Evolutionary conservation across 1,140 invertebrate genomes (phyloP).

Genomic region (Drosophila micromelanica): DNA sequence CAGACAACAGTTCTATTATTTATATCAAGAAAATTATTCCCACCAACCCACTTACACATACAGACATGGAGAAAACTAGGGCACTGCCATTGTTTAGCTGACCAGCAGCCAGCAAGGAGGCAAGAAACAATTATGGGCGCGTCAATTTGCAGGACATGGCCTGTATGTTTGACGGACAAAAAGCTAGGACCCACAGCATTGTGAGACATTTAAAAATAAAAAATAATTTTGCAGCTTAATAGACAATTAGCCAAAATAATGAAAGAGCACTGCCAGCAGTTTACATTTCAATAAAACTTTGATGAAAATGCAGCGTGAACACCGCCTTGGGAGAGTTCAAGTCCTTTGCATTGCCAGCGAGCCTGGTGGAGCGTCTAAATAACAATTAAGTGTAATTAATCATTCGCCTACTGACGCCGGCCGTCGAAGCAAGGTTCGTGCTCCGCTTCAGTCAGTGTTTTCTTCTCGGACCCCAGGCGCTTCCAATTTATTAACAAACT

Average conservation of each 20-base stretch:
- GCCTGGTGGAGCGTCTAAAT: slow-evolving; percentile 64
- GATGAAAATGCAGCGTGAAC: slow-evolving; percentile 45
- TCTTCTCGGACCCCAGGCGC: slow-evolving; percentile 2
- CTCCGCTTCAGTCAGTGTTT: slow-evolving; percentile 7
- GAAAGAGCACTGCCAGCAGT: slow-evolving; percentile 26
- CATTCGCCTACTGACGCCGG: slow-evolving; percentile 33
- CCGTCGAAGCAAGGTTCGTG: not conserved
- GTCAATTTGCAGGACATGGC: slow-evolving; percentile 22
- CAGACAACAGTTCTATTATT: slow-evolving; percentile 57
- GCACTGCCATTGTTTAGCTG: slow-evolving; percentile 37
- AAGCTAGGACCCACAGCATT: not conserved
- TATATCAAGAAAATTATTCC: slow-evolving; percentile 50
- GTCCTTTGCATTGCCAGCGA: not conserved
- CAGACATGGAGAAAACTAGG: slow-evolving; percentile 2
- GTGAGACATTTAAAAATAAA: slow-evolving; percentile 59
- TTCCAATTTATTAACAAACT: slow-evolving; percentile 43
- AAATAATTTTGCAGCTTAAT: slow-evolving; percentile 63
- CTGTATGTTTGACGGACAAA: not conserved
- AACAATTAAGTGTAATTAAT: slow-evolving; percentile 82
- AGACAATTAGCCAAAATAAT: slow-evolving; percentile 69
- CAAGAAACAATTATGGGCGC: slow-evolving; percentile 12
- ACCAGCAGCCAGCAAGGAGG: slow-evolving; percentile 58
- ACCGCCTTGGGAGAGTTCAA: not conserved
- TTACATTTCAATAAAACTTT: slow-evolving; percentile 70
- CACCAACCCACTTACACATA: not conserved